Evolutionary conservation across 2,888 invertebrate genomes (phyloP).

Genomic region (Brenthis daphne): DNA sequence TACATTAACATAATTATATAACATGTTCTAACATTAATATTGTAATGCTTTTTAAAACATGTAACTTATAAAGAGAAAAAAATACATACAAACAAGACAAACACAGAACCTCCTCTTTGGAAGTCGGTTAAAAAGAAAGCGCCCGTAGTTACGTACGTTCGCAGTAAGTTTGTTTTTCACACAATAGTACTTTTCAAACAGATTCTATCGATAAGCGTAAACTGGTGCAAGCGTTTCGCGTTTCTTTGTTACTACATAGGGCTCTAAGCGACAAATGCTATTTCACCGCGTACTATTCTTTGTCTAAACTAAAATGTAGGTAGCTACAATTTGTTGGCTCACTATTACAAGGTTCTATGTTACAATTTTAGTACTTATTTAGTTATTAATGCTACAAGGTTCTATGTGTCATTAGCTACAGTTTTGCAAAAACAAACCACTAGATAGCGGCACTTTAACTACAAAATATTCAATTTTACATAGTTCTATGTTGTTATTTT

Average conservation of each 20-base stretch:
- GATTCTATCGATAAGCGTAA: slow-evolving; percentile 54
- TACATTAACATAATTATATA: too few species aligned
- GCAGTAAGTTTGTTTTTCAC: slow-evolving; percentile 18
- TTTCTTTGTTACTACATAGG: slow-evolving; percentile 59
- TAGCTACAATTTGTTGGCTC: slow-evolving; percentile 29
- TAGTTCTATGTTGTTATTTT: too few species aligned
- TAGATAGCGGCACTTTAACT: too few species aligned
- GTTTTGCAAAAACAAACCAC: too few species aligned
- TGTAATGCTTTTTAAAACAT: background rate
- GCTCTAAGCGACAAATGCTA: slow-evolving; percentile 35
- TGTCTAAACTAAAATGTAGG: slow-evolving; percentile 56
- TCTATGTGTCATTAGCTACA: too few species aligned
- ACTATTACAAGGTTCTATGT: too few species aligned
- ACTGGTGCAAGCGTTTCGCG: slow-evolving; percentile 61
- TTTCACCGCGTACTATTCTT: slow-evolving; percentile 69
- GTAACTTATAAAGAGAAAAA: background rate
- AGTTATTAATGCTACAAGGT: too few species aligned
- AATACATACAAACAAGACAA: too few species aligned
- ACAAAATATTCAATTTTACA: too few species aligned
- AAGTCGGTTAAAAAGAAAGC: slow-evolving; percentile 15
- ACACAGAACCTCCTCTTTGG: too few species aligned
- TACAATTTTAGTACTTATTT: too few species aligned
- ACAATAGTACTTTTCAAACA: slow-evolving; percentile 27
- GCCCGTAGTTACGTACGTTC: slow-evolving; percentile 10
- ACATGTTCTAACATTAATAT: background rate